Evolutionary conservation across 2,797 vertebrate species (phyloP).

Genomic region (Pteropus rufus): DNA sequence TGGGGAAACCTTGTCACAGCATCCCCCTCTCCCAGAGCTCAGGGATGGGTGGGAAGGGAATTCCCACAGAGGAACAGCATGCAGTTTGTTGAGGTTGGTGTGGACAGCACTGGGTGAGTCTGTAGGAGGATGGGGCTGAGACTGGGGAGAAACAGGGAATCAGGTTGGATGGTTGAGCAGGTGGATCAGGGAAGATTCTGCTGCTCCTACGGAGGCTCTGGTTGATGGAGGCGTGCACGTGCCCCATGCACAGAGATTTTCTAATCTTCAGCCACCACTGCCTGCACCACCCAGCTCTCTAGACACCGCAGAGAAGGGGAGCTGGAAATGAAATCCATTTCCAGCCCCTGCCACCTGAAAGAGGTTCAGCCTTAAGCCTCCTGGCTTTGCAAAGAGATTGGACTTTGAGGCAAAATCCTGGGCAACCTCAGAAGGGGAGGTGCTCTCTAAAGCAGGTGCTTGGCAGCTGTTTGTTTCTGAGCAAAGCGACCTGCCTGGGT

Average conservation of each 20-base stretch:
- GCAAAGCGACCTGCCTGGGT: background rate
- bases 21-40: background rate
- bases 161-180: background rate
- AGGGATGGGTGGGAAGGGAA: background rate
- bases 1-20: background rate
- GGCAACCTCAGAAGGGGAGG: background rate
- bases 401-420: background rate
- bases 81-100: background rate
- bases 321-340: no score
- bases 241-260: rapidly evolving
- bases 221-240: rapidly evolving
- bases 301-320: background rate
- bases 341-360: background rate
- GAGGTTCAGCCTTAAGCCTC: background rate
- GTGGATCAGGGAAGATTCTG: background rate
- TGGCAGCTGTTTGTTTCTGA: background rate
- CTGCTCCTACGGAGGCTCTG: background rate
- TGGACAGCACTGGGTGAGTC: background rate
- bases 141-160: background rate
- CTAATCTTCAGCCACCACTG: background rate
- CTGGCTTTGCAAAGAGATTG: background rate
- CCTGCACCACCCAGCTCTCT: background rate
- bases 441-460: background rate
- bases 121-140: background rate
- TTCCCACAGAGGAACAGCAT: background rate